Evolutionary conservation across 2,888 invertebrate genomes (phyloP), one percentile per base, ranked within the genome.

Genomic region (Lomographa bimaculata): DNA sequence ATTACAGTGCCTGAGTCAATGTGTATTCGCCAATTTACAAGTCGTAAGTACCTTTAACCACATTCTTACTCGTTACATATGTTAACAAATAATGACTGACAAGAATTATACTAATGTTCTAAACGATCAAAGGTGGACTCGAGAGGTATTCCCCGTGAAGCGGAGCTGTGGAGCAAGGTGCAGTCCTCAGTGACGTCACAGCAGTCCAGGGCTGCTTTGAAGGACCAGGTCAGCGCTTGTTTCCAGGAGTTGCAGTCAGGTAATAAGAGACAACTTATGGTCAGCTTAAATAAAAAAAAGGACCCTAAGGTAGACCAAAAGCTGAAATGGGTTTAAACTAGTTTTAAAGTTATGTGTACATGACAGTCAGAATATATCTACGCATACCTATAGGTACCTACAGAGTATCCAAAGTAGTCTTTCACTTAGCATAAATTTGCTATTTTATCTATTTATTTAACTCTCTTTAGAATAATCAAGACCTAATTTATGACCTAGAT

Each of bases 21-120:
- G 89, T 61, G 82, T 90, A 20, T 90, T 90, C 59, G 83, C 86
- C 9, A 87, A 90, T 67, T 74, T 89, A 37, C 82, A 89, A 78
- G 78, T 89, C 64, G 89, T 89, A 68, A 83, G 86, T 71, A 27
- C 9, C 9, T 14, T 7, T n/a, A 5, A 19, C 0, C 12, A 32
- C 8, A 14, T 14, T 3, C 14, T 3, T 14, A 14, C n/a, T n/a
- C n/a, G n/a, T n/a, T 21, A 23, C 11, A 4, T 7, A 19, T 1
- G 4, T 9, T 24, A 7, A 2, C 3, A 28, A 20, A n/a, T 26
- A n/a, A n/a, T n/a, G n/a, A 14, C 24, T 41, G 10, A 38, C 10
- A 9, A 26, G 20, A n/a, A 14, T n/a, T 9, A 12, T 1, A 0
- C 1, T 21, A 25, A 5, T 20, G 20, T 3, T 20, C 9, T 10